These are phyloP conservation scores for Sandelia bainsii DNA, from an alignment of 2,797 vertebrate genomes.

Conservation along the genomic window DNA sequence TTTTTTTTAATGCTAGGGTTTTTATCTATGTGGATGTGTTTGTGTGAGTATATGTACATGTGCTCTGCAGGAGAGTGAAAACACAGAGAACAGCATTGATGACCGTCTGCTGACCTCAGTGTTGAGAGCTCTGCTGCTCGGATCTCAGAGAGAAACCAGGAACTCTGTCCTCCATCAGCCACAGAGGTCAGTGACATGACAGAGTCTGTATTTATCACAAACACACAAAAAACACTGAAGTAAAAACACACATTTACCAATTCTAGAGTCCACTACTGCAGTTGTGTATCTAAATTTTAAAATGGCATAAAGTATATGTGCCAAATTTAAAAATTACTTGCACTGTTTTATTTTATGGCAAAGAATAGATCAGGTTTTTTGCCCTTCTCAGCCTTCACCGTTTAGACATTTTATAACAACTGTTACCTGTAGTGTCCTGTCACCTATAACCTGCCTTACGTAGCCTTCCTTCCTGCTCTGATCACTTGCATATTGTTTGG, in stretches of 20 bases:
- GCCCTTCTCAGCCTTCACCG: neutral
- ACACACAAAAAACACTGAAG: neutral
- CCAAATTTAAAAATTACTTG: too few relatives aligned
- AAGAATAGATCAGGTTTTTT: constrained; percentile 17
- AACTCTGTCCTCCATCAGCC: constrained; percentile 88
- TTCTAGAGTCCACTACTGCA: neutral
- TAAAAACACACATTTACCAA: neutral
- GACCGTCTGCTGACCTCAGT: constrained; percentile 68
- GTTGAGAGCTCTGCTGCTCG: constrained; percentile 80
- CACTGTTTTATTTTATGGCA: neutral
- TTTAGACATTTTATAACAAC: neutral
- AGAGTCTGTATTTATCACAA: neutral
- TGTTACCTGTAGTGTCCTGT: neutral
- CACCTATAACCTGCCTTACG: neutral
- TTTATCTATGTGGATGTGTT: constrained; percentile 5
- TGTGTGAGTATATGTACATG: constrained; percentile 15
- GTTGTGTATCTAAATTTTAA: neutral
- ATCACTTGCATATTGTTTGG: neutral
- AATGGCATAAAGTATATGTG: too few relatives aligned
- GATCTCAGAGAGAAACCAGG: constrained; percentile 79
- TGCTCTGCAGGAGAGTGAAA: constrained; percentile 74
- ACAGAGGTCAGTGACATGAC: constrained; percentile 74
- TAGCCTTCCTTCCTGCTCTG: neutral
- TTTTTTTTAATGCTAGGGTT: too few relatives aligned
- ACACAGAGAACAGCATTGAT: constrained; percentile 50